Percentiles rank a stretch among this genome's conserved stretches.
phyloP scores from a whole-genome alignment of 1,140 invertebrate genomes.

The Choristoneura fumiferana region DNA sequence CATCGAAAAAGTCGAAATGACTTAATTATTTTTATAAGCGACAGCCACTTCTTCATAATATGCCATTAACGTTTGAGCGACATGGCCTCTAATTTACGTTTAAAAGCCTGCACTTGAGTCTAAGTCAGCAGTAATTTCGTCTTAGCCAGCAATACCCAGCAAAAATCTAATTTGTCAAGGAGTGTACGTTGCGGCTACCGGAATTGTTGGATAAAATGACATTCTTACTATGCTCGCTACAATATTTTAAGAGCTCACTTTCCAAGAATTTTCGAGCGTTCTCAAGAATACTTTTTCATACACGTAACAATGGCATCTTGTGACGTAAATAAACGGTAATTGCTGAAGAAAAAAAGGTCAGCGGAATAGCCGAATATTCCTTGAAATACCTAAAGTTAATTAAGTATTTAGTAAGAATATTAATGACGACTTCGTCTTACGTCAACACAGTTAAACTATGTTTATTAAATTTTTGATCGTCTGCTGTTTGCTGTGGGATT shows the following conservation, averaged over 20 bases:
- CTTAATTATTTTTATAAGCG: conserved; percentile 62
- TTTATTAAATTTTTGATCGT: no score
- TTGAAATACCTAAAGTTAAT: no score
- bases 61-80: conserved; percentile 71
- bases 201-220: conserved; percentile 31
- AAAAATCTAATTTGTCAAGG: conserved; percentile 78
- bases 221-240: conserved; percentile 7
- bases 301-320: not conserved
- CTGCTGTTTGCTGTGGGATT: no score
- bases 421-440: no score
- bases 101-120: conserved; percentile 76
- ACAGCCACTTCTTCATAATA: conserved; percentile 71
- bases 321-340: not conserved
- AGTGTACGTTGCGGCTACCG: conserved; percentile 55
- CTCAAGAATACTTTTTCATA: not conserved
- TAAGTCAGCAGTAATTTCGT: conserved; percentile 75
- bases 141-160: conserved; percentile 67
- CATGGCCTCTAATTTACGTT: conserved; percentile 71
- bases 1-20: conserved; percentile 36
- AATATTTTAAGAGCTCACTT: not conserved
- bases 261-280: not conserved
- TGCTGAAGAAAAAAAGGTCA: not conserved
- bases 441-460: no score
- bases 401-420: no score
- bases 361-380: no score